A percentile compares a stretch with the other conserved stretches of the same genome.
Evolutionary conservation across 2,888 invertebrate species (phyloP).

Genomic region (Cosmia pyralina): DNA sequence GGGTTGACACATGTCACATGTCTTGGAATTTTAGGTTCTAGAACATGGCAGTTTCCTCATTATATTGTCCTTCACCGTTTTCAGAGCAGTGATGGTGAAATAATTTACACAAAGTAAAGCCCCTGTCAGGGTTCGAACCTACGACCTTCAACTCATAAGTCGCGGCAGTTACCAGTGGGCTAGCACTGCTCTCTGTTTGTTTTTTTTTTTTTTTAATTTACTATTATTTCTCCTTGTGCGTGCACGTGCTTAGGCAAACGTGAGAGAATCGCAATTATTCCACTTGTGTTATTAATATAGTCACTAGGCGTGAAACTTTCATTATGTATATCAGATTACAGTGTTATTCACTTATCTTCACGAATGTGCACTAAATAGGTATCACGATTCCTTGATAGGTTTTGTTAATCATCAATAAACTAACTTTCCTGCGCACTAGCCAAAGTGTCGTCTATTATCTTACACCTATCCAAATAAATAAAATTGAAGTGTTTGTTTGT

Average conservation of each 20-base stretch:
- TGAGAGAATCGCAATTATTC: slow-evolving; percentile 36
- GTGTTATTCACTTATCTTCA: slow-evolving; percentile 3
- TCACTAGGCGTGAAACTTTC: slow-evolving; percentile 37
- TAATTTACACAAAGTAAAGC: too few species aligned
- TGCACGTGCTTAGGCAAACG: slow-evolving; percentile 16
- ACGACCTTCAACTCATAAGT: too few species aligned
- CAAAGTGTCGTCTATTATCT: neutral
- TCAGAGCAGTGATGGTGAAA: too few species aligned
- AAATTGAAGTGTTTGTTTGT: too few species aligned
- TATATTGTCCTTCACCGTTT: too few species aligned
- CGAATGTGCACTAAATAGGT: too few species aligned
- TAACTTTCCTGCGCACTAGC: neutral
- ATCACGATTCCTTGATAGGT: neutral
- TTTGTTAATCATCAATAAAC: neutral
- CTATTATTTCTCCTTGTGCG: neutral
- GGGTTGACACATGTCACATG: too few species aligned
- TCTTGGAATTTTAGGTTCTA: too few species aligned
- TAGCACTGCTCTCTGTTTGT: neutral
- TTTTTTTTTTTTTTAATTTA: neutral
- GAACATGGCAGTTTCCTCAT: too few species aligned
- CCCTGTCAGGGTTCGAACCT: too few species aligned
- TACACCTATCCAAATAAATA: neutral
- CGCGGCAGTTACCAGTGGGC: too few species aligned
- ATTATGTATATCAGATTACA: slow-evolving; percentile 41
- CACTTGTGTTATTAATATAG: slow-evolving; percentile 26